phyloP scores from a whole-genome alignment of 2,888 invertebrate genomes.

The Nineta flava region DNA sequence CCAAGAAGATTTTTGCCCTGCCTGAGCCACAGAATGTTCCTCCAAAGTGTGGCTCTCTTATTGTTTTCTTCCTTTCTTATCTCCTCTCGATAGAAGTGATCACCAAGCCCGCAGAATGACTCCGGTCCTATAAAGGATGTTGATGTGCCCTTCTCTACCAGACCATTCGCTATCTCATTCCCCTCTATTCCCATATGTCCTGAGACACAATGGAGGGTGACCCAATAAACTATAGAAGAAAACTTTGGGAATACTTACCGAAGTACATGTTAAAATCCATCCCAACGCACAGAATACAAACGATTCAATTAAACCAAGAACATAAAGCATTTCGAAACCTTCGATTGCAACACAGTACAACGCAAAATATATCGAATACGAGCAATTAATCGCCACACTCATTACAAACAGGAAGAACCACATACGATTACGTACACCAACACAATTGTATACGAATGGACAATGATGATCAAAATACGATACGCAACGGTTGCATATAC shows the following conservation, averaged over 20 bases:
- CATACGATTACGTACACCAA: slow-evolving; percentile 78
- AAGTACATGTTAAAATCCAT: slow-evolving; percentile 75
- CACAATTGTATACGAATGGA: slow-evolving; percentile 90
- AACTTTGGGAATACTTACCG: slow-evolving; percentile 43
- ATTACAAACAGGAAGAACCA: slow-evolving; percentile 86
- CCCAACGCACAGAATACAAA: slow-evolving; percentile 73
- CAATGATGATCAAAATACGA: slow-evolving; percentile 88
- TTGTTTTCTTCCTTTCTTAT: no score
- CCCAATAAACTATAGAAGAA: background rate
- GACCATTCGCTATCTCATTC: no score
- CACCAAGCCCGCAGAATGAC: no score
- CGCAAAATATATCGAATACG: slow-evolving; percentile 75
- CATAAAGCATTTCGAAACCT: slow-evolving; percentile 70
- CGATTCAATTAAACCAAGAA: slow-evolving; percentile 68
- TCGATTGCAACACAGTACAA: slow-evolving; percentile 73
- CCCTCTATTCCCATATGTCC: no score
- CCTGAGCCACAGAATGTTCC: no score
- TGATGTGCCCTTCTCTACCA: no score
- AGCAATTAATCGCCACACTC: slow-evolving; percentile 76
- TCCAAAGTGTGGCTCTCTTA: no score
- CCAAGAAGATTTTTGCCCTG: no score
- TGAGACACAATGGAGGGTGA: no score
- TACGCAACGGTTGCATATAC: slow-evolving; percentile 67
- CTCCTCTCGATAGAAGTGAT: no score
- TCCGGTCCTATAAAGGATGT: no score